These are phyloP conservation scores for Hyles lineata DNA, from an alignment of 2,888 invertebrate genomes.

Conservation along the genomic window DNA sequence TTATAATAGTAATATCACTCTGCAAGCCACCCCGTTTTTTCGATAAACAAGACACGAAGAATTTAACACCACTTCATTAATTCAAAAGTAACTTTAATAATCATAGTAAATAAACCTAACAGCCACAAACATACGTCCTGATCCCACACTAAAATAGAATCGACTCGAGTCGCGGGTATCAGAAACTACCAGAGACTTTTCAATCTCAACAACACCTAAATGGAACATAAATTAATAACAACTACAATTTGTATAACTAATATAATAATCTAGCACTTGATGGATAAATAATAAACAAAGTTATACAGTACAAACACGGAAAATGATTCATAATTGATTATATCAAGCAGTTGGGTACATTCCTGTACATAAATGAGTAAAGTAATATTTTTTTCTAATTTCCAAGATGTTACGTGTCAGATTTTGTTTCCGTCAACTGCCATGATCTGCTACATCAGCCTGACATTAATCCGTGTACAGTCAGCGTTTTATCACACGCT, in stretches of 20 bases:
- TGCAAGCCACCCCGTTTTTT: no score
- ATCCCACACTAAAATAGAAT: no score
- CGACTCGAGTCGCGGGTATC: no score
- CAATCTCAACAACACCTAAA: no score
- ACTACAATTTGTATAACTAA: not conserved
- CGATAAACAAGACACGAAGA: no score
- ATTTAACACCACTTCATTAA: no score
- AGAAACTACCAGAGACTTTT: no score
- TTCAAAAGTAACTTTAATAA: no score
- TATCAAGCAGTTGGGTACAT: not conserved
- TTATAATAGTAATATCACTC: no score
- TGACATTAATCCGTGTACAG: conserved; percentile 60
- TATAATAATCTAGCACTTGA: not conserved
- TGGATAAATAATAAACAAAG: not conserved
- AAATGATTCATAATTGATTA: not conserved
- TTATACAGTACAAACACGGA: not conserved
- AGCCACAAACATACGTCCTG: no score
- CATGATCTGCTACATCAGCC: conserved; percentile 56
- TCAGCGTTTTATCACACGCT: conserved; percentile 51
- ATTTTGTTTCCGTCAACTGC: conserved; percentile 43
- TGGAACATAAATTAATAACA: no score
- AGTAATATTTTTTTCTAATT: conserved; percentile 29
- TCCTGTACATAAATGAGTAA: not conserved
- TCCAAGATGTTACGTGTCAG: conserved; percentile 40
- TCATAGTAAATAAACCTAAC: no score